Conservation (phyloP, 2,797 vertebrate genomes). For the Microctenopoma lineatum region DNA sequence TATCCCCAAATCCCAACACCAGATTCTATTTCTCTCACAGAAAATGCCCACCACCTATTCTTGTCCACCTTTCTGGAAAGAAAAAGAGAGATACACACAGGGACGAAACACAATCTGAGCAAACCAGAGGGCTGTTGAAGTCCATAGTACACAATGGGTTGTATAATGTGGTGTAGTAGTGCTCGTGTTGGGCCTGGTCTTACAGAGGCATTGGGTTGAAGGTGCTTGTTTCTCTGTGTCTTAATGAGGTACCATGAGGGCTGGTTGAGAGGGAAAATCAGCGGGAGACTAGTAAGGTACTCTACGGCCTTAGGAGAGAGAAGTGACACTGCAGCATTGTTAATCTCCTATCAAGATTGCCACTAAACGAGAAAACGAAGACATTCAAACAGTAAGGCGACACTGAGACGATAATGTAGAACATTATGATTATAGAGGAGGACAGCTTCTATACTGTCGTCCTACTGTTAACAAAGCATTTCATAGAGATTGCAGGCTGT, state of each 20-base stretch:
- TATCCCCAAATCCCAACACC: constrained; percentile 50
- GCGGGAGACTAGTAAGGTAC: constrained; percentile 61
- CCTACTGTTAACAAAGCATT: constrained; percentile 23
- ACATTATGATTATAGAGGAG: constrained; percentile 37
- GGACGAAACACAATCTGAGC: constrained; percentile 35
- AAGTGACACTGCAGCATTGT: constrained; percentile 47
- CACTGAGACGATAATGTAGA: constrained; percentile 31
- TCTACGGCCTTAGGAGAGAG: constrained; percentile 55
- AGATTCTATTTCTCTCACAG: background rate
- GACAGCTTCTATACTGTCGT: constrained; percentile 23
- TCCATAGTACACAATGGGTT: constrained; percentile 43
- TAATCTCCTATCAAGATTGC: constrained; percentile 58
- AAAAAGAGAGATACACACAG: background rate
- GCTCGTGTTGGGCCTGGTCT: constrained; percentile 46
- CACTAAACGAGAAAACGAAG: constrained; percentile 30
- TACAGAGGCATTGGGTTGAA: constrained; percentile 56
- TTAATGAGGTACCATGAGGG: constrained; percentile 81
- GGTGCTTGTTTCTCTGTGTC: constrained; percentile 68
- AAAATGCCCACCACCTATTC: constrained; percentile 1
- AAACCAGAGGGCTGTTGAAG: constrained; percentile 43
- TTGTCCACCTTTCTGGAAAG: constrained; percentile 22
- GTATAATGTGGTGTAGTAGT: constrained; percentile 29
- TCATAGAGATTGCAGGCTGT: constrained; percentile 26
- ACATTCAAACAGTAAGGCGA: constrained; percentile 27
- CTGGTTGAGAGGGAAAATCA: constrained; percentile 72